Conservation (phyloP, 2,113 vertebrate genomes). For the Acanthochromis polyacanthus region DNA sequence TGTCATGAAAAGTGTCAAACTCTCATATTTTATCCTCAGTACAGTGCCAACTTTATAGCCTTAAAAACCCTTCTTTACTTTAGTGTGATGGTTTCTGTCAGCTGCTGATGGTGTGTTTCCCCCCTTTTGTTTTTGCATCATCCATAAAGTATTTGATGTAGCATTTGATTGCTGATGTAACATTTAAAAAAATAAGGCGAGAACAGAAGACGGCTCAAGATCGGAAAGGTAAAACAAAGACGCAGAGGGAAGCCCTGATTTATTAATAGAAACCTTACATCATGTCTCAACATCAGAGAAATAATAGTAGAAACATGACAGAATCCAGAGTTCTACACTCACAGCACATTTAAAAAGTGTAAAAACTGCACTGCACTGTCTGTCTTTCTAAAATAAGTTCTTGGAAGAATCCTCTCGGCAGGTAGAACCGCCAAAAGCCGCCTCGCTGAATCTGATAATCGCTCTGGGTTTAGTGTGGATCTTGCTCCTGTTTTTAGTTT, state of each 20-base stretch:
- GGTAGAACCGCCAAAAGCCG: neutral
- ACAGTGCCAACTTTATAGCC: neutral
- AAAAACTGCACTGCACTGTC: neutral
- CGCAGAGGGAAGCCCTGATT: neutral
- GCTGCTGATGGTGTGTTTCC: neutral
- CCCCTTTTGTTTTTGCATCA: neutral
- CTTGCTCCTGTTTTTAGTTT: conserved; percentile 1
- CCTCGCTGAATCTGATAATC: conserved; percentile 3
- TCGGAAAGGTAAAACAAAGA: neutral
- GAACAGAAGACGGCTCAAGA: conserved; percentile 4
- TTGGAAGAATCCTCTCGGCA: neutral
- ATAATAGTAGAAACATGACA: neutral
- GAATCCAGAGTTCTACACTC: conserved; percentile 1
- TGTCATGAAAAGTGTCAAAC: neutral
- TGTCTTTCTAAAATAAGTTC: too few relatives aligned
- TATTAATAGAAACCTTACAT: conserved; percentile 16
- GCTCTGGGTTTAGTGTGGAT: conserved; percentile 4
- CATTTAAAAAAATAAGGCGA: conserved; percentile 16
- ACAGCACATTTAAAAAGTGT: neutral
- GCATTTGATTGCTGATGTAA: conserved; percentile 1
- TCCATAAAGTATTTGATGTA: neutral
- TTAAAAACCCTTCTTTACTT: neutral
- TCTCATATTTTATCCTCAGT: neutral
- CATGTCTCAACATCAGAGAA: neutral
- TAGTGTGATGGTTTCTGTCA: neutral